Evolutionary conservation across 2,888 invertebrate species (phyloP), one percentile per base, ranked within the genome.

Genomic region (Kuschelorhynchus macadamiae): DNA sequence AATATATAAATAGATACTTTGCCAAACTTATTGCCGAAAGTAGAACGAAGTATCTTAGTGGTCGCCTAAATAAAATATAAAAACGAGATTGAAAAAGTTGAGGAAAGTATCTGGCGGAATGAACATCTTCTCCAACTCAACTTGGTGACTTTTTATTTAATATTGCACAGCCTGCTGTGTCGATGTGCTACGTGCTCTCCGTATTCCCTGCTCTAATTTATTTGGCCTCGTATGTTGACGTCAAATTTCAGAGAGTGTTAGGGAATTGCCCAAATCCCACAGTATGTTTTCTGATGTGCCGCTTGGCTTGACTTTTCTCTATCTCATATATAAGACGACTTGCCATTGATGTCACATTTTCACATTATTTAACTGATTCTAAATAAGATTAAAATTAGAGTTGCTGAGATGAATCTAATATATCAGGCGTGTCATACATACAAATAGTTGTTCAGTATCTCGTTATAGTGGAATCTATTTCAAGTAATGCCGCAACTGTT

Each of bases 281-380:
- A 73, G 78, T 81, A 81, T 81, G 81, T 81, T 81, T 81, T 78
- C 80, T 81, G 81, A 81, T 81, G 80, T 76, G 81, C 69, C 71
- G 70, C 49, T 61, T 60, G 49, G 61, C 50, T 53, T 53, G 42
- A 62, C 61, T 42, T 18, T 36, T n/a, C 32, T 16, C 18, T 56
- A 46, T 56, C 49, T 47, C 30, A 12, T 30, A 57, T 12, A 36
- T 39, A 63, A 55, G 47, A 57, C 49, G 49, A 49, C 49, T 47
- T 47, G 12, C 17, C 12, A 53, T 42, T 44, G 32, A 14, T 33
- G 21, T 9, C 17, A 59, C 59, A 47, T 59, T 59, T 42, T 46
- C 59, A 59, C 59, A 20, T 59, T 59, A 47, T 59, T 59, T 59
- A 30, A 16, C 9, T 21, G 5, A 8, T 12, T n/a, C 42, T 57